phyloP scores from a whole-genome alignment of 2,797 vertebrate species.

The Fringilla coelebs region DNA sequence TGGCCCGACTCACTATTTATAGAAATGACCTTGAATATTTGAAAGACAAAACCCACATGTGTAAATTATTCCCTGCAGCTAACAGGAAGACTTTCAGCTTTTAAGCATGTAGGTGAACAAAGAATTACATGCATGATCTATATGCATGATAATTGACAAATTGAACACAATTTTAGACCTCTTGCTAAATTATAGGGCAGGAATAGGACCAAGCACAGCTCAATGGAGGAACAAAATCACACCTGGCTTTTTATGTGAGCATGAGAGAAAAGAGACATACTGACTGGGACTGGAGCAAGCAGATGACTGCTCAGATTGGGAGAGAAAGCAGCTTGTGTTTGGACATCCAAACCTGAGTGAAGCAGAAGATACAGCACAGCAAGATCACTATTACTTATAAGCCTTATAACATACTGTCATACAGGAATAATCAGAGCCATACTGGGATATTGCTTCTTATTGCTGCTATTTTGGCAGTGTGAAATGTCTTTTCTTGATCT shows the following conservation, averaged over 20 bases:
- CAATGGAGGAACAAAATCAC: neutral
- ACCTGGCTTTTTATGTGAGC: neutral
- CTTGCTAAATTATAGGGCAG: neutral
- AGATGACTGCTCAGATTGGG: neutral
- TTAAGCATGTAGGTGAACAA: neutral
- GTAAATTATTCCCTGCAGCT: neutral
- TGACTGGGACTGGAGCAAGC: neutral
- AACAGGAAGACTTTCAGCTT: neutral
- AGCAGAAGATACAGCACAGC: neutral
- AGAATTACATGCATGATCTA: neutral
- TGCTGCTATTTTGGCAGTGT: neutral
- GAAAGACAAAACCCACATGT: neutral
- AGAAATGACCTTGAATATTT: constrained; percentile 12
- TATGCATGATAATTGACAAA: neutral
- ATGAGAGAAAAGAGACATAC: neutral
- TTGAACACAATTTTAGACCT: neutral
- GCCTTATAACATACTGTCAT: neutral
- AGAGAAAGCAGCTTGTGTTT: neutral
- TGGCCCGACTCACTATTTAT: neutral
- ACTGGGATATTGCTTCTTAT: neutral
- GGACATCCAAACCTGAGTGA: neutral
- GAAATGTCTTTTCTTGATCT: neutral
- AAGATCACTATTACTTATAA: neutral
- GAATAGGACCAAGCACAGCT: neutral
- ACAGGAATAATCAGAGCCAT: neutral